Base-by-base conservation (phyloP, 2,797 vertebrate genomes). In the Mionectes olivaceus region DNA sequence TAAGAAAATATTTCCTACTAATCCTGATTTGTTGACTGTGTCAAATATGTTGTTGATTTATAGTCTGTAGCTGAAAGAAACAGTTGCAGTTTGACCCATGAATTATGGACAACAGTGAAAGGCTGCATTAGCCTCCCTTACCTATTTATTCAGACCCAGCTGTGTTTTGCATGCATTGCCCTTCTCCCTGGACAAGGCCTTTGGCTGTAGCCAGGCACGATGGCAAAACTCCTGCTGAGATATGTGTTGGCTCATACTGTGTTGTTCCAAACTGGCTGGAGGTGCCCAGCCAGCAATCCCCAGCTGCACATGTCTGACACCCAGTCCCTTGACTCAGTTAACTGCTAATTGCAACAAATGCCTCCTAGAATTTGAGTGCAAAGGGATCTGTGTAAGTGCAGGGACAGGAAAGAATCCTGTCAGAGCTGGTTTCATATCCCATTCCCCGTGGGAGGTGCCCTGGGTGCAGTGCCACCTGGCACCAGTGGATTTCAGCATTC, bases 261-360 rank as follows among this genome's bases (percentile, higher is more conserved):
- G 78, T 11, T 91, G 82, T 83, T 92, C 82, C 57, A n/a, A 63
- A 39, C 41, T 14, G 60, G 32, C 87, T 92, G 87, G 74, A 53
- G 93, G 83, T 7, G 0, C 57, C 30, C 57, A 30, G 93, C 93
- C 92, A 93, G 68, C 19, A 60, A 23, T 56, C 28, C 67, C 32
- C 64, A 70, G 74, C 64, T 67, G 69, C 79, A 65, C 46, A 3
- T 2, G 68, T 80, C 85, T 93, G 76, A 91, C 95, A 94, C 73
- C 68, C 91, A 30, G 63, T 64, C 93, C 69, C 82, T 75, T 22
- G 8, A 18, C 47, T 68, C 83, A 7, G 5, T 83, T 69, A 75
- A 86, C 61, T 7, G 35, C 83, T 88, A 90, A 83, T 83, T 68
- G 86, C 65, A 91, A 21, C 57, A 76, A 83, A 86, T 69, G 64